Percentiles rank a stretch among this genome's conserved stretches.
Conservation (phyloP, 2,113 vertebrate species). For the Scalopus aquaticus region DNA sequence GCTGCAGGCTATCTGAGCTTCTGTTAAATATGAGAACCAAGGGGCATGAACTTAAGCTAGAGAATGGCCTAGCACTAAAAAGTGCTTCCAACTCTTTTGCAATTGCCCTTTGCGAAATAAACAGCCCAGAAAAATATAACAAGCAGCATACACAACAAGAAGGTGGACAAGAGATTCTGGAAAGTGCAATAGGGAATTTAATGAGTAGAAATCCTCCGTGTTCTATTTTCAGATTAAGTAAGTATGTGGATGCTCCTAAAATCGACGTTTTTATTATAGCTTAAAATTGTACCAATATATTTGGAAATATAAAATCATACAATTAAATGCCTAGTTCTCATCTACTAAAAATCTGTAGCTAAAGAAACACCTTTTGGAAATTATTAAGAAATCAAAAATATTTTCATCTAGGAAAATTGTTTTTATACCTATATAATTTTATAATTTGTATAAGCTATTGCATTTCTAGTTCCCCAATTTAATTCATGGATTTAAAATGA, state of each 20-base stretch:
- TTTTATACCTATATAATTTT: background rate
- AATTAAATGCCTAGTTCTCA: background rate
- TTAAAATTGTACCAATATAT: background rate
- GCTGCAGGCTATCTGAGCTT: slow-evolving; percentile 88
- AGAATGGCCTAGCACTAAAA: slow-evolving; percentile 83
- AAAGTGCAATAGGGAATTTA: slow-evolving; percentile 70
- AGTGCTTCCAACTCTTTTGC: slow-evolving; percentile 84
- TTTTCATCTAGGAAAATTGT: background rate
- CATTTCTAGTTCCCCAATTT: background rate
- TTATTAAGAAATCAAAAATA: slow-evolving; percentile 27
- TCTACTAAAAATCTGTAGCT: background rate
- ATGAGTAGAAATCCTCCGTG: slow-evolving; percentile 52
- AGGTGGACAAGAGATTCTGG: slow-evolving; percentile 52
- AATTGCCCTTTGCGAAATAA: slow-evolving; percentile 83
- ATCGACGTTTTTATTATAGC: background rate
- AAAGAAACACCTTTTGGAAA: slow-evolving; percentile 18
- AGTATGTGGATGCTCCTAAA: slow-evolving; percentile 5
- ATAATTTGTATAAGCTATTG: background rate
- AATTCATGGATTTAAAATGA: slow-evolving; percentile 16
- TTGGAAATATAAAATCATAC: slow-evolving; percentile 7
- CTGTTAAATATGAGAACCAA: slow-evolving; percentile 88
- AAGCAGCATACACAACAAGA: slow-evolving; percentile 81
- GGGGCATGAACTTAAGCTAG: slow-evolving; percentile 86
- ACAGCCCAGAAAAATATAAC: slow-evolving; percentile 80
- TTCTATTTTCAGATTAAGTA: slow-evolving; percentile 66